A percentile compares a stretch with the other conserved stretches of the same genome.
phyloP scores from a whole-genome alignment of 1,140 invertebrate genomes.

The Drusus annulatus region DNA sequence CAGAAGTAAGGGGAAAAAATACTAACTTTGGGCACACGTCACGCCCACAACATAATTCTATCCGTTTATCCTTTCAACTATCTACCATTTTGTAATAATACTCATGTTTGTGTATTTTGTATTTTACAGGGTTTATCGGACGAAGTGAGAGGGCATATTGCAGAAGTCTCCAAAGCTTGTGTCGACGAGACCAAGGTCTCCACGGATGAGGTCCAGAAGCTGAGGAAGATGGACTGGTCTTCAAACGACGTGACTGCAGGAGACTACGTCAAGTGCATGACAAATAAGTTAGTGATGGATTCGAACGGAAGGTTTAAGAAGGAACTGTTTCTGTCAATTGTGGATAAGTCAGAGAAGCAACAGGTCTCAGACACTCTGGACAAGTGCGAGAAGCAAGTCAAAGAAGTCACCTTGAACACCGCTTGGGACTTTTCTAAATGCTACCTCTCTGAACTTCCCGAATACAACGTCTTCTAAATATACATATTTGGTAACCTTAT shows the following conservation, averaged over 20 bases:
- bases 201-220: background rate
- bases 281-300: background rate
- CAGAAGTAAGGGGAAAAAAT: too few relatives aligned
- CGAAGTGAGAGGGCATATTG: background rate
- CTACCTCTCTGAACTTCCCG: background rate
- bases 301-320: background rate
- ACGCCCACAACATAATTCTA: too few relatives aligned
- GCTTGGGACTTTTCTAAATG: background rate
- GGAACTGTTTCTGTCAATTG: background rate
- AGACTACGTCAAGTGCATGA: background rate
- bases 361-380: background rate
- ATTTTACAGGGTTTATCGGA: background rate
- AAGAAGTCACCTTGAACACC: background rate
- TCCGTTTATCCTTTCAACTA: too few relatives aligned
- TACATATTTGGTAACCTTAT: too few relatives aligned
- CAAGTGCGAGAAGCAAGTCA: slow-evolving; percentile 4
- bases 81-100: too few relatives aligned
- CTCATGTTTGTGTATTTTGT: background rate
- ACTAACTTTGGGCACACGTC: too few relatives aligned
- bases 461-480: background rate
- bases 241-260: background rate
- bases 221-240: background rate
- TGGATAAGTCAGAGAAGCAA: background rate
- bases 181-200: background rate
- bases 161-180: background rate